Base-by-base conservation (phyloP, 2,797 vertebrate genomes). In the Bufotes viridis region DNA sequence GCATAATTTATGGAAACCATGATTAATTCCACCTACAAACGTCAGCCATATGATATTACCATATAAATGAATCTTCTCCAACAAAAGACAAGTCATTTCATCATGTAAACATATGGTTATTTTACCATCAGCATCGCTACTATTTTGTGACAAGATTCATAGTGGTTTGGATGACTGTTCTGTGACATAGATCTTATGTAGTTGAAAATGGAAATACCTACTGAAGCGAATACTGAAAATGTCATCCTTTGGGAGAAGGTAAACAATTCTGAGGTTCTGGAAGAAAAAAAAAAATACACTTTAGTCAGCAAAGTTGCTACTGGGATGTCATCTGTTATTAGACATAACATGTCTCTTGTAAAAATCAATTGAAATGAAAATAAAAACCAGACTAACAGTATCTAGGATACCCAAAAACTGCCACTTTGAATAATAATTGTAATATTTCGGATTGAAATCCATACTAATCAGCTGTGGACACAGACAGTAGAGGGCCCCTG, bases 211-310 rank as follows among this genome's bases (percentile, higher is more conserved):
- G 65, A 70, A 69, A 70, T 70, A 70, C n/a, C 65, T 69, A 69
- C 69, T 82, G 63, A 70, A 70, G 49, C 65, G 61, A 55, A 53
- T 55, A 69, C 81, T 70, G 63, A 82, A 51, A 82, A 82, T 70
- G 65, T 82, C 65, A 57, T 55, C 81, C 65, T 55, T 14, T 18
- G 81, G 63, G 63, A 82, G 14, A 70, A 26, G 20, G 51, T 57
- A 70, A 67, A 57, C 65, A 82, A 67, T 82, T 70, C 63, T 55
- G 65, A 55, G 42, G 63, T 67, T 69, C 53, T 24, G 29, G 67
- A 53, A 7, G 3, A 69, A 22, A 70, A 79, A 82, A 69, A 22
- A 70, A 79, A 70, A 82, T 55, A 69, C 57, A 55, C 70, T 53
- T 10, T 67, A 49, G 63, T 82, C 49, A 55, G 81, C 42, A 34